These are phyloP conservation scores for Microctonus hyperodae DNA, from an alignment of 2,888 invertebrate genomes.

Conservation along the genomic window DNA sequence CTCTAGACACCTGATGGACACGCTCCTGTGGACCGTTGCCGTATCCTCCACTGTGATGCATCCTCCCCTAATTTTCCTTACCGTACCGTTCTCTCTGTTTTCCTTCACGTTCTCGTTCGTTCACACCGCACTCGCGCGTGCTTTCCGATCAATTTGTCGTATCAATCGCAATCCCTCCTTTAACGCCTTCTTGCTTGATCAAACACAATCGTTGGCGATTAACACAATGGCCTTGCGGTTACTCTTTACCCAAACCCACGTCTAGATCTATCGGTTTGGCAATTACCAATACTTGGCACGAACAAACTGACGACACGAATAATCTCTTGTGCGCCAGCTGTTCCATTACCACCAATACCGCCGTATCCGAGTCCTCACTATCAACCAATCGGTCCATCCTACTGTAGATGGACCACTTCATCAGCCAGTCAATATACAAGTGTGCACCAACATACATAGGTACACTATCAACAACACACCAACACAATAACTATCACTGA, in stretches of 20 bases:
- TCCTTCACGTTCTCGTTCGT: neutral
- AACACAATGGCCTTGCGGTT: conserved; percentile 9
- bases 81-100: no score
- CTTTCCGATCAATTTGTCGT: neutral
- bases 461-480: conserved; percentile 2
- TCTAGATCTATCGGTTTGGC: conserved; percentile 28
- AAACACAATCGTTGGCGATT: conserved; percentile 23
- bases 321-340: conserved; percentile 3
- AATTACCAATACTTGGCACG: conserved; percentile 32
- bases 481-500: conserved; percentile 18
- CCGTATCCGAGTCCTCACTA: conserved; percentile 30
- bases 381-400: conserved; percentile 38
- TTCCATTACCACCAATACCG: conserved; percentile 23
- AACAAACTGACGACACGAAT: conserved; percentile 26
- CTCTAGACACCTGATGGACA: conserved; percentile 52
- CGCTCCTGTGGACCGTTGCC: conserved; percentile 58
- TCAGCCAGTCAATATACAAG: neutral
- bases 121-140: neutral
- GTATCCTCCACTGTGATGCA: conserved; percentile 59
- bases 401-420: conserved; percentile 27
- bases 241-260: neutral
- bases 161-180: neutral
- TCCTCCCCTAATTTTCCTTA: conserved; percentile 33
- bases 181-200: conserved; percentile 2
- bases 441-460: neutral